Evolutionary conservation across 2,888 invertebrate genomes (phyloP).

Genomic region (Zaprionus bogoriensis): DNA sequence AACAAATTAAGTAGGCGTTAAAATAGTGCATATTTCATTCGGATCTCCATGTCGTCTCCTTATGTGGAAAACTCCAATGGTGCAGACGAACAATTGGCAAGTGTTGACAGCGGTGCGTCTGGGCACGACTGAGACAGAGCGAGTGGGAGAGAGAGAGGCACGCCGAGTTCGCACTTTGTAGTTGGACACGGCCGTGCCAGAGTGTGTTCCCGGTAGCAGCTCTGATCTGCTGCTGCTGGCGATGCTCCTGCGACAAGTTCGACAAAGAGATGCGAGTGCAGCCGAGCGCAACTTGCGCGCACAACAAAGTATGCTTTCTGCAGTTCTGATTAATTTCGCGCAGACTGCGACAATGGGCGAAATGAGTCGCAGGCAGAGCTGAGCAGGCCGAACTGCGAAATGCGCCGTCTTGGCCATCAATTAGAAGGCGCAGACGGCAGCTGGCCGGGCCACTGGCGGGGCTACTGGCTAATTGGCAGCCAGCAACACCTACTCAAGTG

Average conservation of each 20-base stretch:
- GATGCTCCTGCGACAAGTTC: slow-evolving; percentile 2
- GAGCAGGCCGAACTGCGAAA: too few relatives aligned
- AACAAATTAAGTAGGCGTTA: slow-evolving; percentile 82
- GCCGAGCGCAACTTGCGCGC: slow-evolving; percentile 17
- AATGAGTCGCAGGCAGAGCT: slow-evolving; percentile 61
- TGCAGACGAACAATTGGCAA: slow-evolving; percentile 76
- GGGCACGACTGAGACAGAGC: background rate
- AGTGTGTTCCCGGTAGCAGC: too few relatives aligned
- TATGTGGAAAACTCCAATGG: slow-evolving; percentile 66
- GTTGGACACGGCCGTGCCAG: too few relatives aligned
- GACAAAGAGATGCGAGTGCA: too few relatives aligned
- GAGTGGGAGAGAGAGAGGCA: background rate
- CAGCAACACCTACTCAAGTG: slow-evolving; percentile 47
- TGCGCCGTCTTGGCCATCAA: background rate
- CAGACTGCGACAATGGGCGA: slow-evolving; percentile 80
- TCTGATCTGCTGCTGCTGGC: background rate
- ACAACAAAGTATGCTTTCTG: slow-evolving; percentile 31
- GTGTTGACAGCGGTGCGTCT: slow-evolving; percentile 61
- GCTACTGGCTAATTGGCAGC: slow-evolving; percentile 48
- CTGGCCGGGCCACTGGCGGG: slow-evolving; percentile 6
- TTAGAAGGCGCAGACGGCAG: slow-evolving; percentile 5
- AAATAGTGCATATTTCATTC: slow-evolving; percentile 82
- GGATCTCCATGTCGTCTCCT: slow-evolving; percentile 33
- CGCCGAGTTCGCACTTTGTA: too few relatives aligned
- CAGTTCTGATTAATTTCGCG: slow-evolving; percentile 75